Evolutionary conservation across 1,140 invertebrate species (phyloP).

Genomic region (Leptestheria dahalacensis): DNA sequence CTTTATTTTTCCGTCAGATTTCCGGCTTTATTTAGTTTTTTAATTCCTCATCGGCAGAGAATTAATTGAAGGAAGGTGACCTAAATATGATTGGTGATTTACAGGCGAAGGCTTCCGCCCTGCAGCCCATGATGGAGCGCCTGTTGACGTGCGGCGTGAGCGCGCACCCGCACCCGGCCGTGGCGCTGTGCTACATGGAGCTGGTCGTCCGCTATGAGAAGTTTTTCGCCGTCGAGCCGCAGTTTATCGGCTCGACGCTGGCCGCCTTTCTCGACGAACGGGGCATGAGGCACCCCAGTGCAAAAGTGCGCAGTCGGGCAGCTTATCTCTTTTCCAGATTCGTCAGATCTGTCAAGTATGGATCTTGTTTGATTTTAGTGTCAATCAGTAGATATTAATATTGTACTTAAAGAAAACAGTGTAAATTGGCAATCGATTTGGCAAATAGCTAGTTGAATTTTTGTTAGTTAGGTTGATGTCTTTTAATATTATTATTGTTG

Average conservation of each 20-base stretch:
- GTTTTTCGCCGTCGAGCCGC: constrained; percentile 34
- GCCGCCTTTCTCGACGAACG: constrained; percentile 37
- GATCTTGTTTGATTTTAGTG: not conserved
- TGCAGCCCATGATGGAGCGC: constrained; percentile 35
- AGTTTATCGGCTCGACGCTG: constrained; percentile 34
- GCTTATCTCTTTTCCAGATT: constrained; percentile 40
- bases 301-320: constrained; percentile 34
- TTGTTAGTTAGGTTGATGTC: too few relatives aligned
- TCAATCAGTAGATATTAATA: not conserved
- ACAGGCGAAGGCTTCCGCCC: constrained; percentile 28
- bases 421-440: too few relatives aligned
- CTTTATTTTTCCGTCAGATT: not conserved
- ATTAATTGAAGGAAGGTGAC: too few relatives aligned
- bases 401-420: too few relatives aligned
- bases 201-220: constrained; percentile 39
- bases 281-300: constrained; percentile 32
- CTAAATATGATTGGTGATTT: too few relatives aligned
- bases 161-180: constrained; percentile 31
- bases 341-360: constrained; percentile 35
- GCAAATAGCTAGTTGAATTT: too few relatives aligned
- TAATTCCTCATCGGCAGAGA: too few relatives aligned
- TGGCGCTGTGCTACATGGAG: constrained; percentile 38
- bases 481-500: too few relatives aligned
- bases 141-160: constrained; percentile 33
- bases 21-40: not conserved